These are phyloP conservation scores for Seriola aureovittata DNA, from an alignment of 2,113 vertebrate genomes.

Conservation along the genomic window DNA sequence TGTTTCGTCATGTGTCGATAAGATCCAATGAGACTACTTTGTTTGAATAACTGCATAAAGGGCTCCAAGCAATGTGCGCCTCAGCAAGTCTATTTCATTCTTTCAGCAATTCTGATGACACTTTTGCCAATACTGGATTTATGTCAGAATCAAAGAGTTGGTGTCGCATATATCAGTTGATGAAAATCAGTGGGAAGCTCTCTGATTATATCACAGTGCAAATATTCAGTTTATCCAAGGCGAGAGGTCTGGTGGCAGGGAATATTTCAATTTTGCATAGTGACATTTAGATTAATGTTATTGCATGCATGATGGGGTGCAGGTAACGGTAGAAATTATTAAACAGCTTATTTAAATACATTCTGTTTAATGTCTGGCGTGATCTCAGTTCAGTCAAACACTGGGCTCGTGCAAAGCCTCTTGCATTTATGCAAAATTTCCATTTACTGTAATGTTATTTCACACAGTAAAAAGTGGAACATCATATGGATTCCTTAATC, in stretches of 20 bases:
- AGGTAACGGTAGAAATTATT: slow-evolving; percentile 23
- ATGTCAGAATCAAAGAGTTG: slow-evolving; percentile 66
- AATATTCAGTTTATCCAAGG: slow-evolving; percentile 53
- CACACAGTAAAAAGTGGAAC: not conserved
- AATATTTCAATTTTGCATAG: slow-evolving; percentile 21
- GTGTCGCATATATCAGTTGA: slow-evolving; percentile 46
- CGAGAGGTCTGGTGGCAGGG: slow-evolving; percentile 27
- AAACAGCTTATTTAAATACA: slow-evolving; percentile 9
- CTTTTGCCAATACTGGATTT: slow-evolving; percentile 71
- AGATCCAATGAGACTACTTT: slow-evolving; percentile 70
- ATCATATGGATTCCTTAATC: not conserved
- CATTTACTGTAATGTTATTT: not conserved
- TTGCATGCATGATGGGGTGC: not conserved
- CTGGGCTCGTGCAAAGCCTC: not conserved
- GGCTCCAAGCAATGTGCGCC: slow-evolving; percentile 46
- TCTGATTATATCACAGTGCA: slow-evolving; percentile 55
- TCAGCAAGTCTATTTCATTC: slow-evolving; percentile 69
- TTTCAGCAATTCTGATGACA: slow-evolving; percentile 74
- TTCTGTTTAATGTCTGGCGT: not conserved
- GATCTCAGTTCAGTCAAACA: slow-evolving; percentile 26
- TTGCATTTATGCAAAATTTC: not conserved
- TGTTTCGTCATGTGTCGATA: slow-evolving; percentile 70
- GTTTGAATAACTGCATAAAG: slow-evolving; percentile 64
- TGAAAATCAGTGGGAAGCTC: slow-evolving; percentile 50
- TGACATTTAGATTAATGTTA: slow-evolving; percentile 28